Percentiles rank a stretch among this genome's conserved stretches.
Conservation (phyloP, 2,113 vertebrate species). For the Crotophaga sulcirostris region DNA sequence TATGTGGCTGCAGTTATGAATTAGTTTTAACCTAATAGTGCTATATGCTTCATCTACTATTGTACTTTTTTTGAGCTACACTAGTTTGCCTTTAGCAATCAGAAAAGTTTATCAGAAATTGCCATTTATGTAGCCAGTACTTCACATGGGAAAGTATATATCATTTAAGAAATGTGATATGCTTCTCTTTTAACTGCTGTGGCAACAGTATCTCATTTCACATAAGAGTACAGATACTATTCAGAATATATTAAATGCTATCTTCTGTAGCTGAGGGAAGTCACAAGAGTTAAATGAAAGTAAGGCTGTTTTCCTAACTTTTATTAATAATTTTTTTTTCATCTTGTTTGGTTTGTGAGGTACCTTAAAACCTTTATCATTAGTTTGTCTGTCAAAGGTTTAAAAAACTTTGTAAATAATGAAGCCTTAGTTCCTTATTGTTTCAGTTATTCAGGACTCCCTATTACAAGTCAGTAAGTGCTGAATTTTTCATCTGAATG, state of each 20-base stretch:
- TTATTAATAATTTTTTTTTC: background rate
- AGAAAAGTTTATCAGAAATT: background rate
- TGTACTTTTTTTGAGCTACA: background rate
- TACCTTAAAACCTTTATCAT: background rate
- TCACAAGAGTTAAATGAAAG: background rate
- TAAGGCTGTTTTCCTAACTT: background rate
- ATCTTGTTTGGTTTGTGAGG: background rate
- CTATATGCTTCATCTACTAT: background rate
- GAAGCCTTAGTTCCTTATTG: background rate
- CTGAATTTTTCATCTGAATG: background rate
- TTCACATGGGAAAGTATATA: background rate
- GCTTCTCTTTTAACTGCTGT: background rate
- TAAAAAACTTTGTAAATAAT: background rate
- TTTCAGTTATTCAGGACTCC: background rate
- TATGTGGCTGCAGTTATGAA: background rate
- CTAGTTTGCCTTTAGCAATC: accelerated
- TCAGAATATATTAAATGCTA: background rate
- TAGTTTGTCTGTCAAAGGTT: background rate
- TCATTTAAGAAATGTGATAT: background rate
- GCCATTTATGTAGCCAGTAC: background rate
- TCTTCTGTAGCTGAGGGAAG: background rate
- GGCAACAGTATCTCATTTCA: accelerated
- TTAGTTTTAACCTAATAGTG: background rate
- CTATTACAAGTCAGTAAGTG: background rate
- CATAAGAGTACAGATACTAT: background rate